Evolutionary conservation across 2,113 vertebrate genomes (phyloP), one percentile per base, ranked within the genome.

Genomic region (Pomatorhinus ruficollis): DNA sequence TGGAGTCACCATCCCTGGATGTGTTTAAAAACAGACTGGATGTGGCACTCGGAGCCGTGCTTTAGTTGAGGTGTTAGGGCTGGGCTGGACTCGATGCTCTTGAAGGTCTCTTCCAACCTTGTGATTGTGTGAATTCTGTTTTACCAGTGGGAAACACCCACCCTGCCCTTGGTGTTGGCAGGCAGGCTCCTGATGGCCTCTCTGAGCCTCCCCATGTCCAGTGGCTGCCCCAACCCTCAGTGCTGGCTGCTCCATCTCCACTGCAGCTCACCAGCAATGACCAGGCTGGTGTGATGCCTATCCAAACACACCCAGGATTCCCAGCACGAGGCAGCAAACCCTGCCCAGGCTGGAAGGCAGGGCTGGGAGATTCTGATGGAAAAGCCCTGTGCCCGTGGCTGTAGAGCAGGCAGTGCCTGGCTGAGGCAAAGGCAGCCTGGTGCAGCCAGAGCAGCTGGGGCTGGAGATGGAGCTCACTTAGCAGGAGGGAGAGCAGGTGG

Each of bases 401-500:
- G 9, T 15, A 0, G 2, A 15, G 50, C 59, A 42, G 76, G 54
- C 30, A 13, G 4, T 0, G 68, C 1, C 2, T 5, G 9, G 70
- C 69, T 64, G 71, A 31, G 57, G 49, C 7, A 1, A 15, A 78
- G 59, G 68, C 80, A 76, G 77, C 31, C 37, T n/a, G 12, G 7
- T 69, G 70, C 72, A 77, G 70, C 33, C 64, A 1, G 64, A 87
- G 90, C 82, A 66, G 93, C 78, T 72, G 82, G 77, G 87, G 75
- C 79, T 92, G 92, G 82, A 18, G 78, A 44, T 56, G 90, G 87
- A 84, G 70, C 56, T 33, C 61, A 42, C 65, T 15, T 10, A 85
- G 87, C 75, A 94, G 90, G 65, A 89, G 93, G 91, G 59, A 94
- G 92, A 96, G 90, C 90, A 96, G 94, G 72, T 96, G 95, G 92